These are phyloP conservation scores for Diglossa cyanea DNA, from an alignment of 2,797 vertebrate species.

Conservation along the genomic window DNA sequence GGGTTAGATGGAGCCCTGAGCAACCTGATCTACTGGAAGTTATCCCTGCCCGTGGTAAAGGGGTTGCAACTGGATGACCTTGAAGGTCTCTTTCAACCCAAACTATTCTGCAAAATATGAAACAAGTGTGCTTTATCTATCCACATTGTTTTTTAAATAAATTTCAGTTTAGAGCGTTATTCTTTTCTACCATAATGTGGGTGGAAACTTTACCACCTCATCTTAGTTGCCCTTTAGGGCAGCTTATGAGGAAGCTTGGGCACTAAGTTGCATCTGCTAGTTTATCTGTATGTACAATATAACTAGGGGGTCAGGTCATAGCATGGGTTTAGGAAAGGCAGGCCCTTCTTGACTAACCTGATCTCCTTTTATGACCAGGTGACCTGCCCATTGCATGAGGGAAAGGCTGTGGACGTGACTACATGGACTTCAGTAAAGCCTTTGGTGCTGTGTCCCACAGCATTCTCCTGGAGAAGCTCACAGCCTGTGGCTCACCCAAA, in stretches of 20 bases:
- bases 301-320: neutral
- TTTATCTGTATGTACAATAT: neutral
- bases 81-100: neutral
- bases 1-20: neutral
- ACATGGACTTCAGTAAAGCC: neutral
- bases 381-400: too few species aligned
- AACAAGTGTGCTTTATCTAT: neutral
- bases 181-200: rapidly evolving
- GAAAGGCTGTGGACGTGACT: neutral
- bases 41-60: neutral
- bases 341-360: neutral
- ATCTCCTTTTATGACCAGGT: neutral
- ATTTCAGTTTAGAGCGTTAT: rapidly evolving
- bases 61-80: neutral
- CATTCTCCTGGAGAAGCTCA: neutral
- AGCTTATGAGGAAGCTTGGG: neutral
- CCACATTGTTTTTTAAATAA: neutral
- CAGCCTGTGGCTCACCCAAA: neutral
- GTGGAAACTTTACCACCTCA: neutral
- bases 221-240: neutral
- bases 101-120: neutral
- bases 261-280: neutral
- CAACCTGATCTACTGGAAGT: neutral
- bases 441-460: neutral
- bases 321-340: neutral